These are phyloP conservation scores for Solenopsis invicta DNA, from an alignment of 1,140 invertebrate genomes.

Conservation along the genomic window DNA sequence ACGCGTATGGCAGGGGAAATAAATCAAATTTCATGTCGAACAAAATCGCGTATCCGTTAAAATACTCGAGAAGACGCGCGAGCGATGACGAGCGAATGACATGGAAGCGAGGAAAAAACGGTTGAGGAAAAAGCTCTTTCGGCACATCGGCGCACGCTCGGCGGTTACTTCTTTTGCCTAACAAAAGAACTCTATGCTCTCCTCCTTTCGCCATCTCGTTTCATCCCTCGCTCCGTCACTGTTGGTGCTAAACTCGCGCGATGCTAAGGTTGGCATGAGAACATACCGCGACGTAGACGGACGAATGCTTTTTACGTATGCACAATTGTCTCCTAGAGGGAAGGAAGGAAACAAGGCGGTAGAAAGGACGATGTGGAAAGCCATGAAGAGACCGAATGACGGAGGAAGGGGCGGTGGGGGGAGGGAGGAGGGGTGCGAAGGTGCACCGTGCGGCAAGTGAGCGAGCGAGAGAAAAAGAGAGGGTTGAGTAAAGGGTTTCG, in stretches of 20 bases:
- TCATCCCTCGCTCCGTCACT: slow-evolving; percentile 38
- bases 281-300: slow-evolving; percentile 61
- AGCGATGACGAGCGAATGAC: slow-evolving; percentile 59
- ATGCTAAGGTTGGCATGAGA: slow-evolving; percentile 62
- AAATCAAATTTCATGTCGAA: slow-evolving; percentile 31
- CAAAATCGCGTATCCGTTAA: slow-evolving; percentile 57
- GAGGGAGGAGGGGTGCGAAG: slow-evolving; percentile 4
- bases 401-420: background rate
- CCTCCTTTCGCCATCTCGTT: slow-evolving; percentile 30
- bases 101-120: slow-evolving; percentile 73
- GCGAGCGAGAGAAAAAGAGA: slow-evolving; percentile 34
- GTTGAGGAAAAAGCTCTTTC: slow-evolving; percentile 73
- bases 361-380: slow-evolving; percentile 59
- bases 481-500: slow-evolving; percentile 64
- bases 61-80: slow-evolving; percentile 23
- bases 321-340: slow-evolving; percentile 74
- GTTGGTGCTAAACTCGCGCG: slow-evolving; percentile 62
- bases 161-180: slow-evolving; percentile 81
- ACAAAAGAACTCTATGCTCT: slow-evolving; percentile 76
- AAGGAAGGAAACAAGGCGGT: slow-evolving; percentile 53
- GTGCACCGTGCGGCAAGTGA: slow-evolving; percentile 41
- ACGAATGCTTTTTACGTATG: slow-evolving; percentile 75
- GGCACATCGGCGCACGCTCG: slow-evolving; percentile 40
- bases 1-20: background rate
- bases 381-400: slow-evolving; percentile 44